These are phyloP conservation scores for Oostethus manadensis DNA, from an alignment of 2,113 vertebrate species.

Conservation along the genomic window DNA sequence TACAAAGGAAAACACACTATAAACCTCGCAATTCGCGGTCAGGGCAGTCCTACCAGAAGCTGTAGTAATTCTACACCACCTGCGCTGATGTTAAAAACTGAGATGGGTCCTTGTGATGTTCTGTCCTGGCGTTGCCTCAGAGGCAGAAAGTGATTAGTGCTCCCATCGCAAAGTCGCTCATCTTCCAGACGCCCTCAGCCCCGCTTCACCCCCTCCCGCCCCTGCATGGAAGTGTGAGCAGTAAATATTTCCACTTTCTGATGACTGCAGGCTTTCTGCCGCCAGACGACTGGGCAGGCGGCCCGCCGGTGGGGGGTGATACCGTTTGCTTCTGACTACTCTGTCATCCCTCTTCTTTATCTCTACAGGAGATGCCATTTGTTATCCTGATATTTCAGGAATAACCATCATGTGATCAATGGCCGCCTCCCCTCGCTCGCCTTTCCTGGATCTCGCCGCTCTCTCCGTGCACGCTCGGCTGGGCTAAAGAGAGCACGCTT, in stretches of 20 bases:
- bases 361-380: constrained; percentile 59
- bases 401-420: constrained; percentile 69
- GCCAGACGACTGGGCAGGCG: constrained; percentile 61
- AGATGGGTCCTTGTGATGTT: constrained; percentile 7
- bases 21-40: too few species aligned
- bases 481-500: constrained; percentile 59
- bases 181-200: constrained; percentile 56
- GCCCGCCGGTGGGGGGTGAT: constrained; percentile 35
- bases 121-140: constrained; percentile 56
- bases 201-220: constrained; percentile 39
- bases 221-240: constrained; percentile 45
- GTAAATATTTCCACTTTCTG: constrained; percentile 76
- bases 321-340: constrained; percentile 56
- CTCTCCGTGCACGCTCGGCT: constrained; percentile 46
- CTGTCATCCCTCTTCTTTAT: constrained; percentile 67
- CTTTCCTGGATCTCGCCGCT: constrained; percentile 68
- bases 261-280: constrained; percentile 72
- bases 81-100: too few species aligned
- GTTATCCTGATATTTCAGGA: constrained; percentile 73
- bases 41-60: too few species aligned
- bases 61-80: too few species aligned
- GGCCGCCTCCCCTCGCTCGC: constrained; percentile 17
- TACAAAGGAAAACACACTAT: too few species aligned
- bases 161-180: constrained; percentile 54
- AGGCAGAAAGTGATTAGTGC: constrained; percentile 62